Base-by-base conservation (phyloP, 2,113 vertebrate species). In the Copsychus sechellarum region DNA sequence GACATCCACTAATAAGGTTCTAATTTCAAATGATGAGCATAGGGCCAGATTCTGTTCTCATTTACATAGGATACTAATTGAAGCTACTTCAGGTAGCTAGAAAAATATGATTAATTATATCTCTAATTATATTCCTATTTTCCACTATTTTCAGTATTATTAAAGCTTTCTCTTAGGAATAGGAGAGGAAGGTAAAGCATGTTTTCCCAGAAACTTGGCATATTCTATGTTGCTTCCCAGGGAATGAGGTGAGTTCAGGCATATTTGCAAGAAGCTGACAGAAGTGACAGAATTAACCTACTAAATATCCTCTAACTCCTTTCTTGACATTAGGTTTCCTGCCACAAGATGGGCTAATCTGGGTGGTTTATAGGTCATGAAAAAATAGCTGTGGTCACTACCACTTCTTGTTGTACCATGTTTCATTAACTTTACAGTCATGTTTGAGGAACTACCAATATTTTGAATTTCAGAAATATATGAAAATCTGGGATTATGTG, bases 1-100 rank as follows among this genome's bases (percentile, higher is more conserved):
- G 76, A 57, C 81, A 69, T 90, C 84, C 87, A 51, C 48, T 89
- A 93, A 91, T 71, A 86, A 72, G 42, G 50, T 74, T 94, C 93
- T 87, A 24, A 79, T 95, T 95, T 78, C 88, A 89, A 87, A 93
- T 72, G 81, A 31, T 11, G 31, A 91, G 36, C 62, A 42, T 25
- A 76, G 66, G 91, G 56, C 60, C 60, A 51, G 38, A 82, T 95
- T 94, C 51, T 96, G 42, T 50, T 88, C 79, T 93, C 47, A 24
- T 81, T 86, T 88, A 81, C 71, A 88, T 78, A 0, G 3, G 51
- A 26, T 62, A 28, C n/a, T 76, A 72, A 74, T 58, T 57, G 45
- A 90, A 58, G 43, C 53, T 88, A 33, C 77, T 67, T 83, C 80
- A 82, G 61, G 73, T 87, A 89, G 43, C 43, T 74, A 81, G 90